These are phyloP conservation scores for Rhinoderma darwinii DNA, from an alignment of 2,113 vertebrate genomes.

Conservation along the genomic window DNA sequence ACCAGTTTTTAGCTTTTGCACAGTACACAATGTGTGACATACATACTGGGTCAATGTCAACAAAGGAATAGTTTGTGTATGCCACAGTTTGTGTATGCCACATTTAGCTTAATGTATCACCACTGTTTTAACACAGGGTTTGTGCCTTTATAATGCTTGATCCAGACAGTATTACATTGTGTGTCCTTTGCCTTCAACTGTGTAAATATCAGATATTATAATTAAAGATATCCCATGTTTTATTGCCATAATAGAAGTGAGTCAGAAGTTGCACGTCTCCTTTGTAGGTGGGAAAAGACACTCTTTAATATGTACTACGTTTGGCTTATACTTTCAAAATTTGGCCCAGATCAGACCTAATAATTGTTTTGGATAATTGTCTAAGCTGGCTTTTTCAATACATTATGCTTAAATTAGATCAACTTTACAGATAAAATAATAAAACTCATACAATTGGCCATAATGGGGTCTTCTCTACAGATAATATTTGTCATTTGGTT, in stretches of 20 bases:
- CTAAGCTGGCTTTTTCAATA: too few relatives aligned
- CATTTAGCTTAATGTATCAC: not conserved
- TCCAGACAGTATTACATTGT: not conserved
- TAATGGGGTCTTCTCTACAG: too few relatives aligned
- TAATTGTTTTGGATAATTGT: too few relatives aligned
- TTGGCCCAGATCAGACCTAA: too few relatives aligned
- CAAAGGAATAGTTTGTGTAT: not conserved
- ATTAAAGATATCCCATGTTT: not conserved
- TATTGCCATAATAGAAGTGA: not conserved
- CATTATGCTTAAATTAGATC: too few relatives aligned
- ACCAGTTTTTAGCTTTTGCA: not conserved
- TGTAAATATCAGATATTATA: not conserved
- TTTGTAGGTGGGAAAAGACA: too few relatives aligned
- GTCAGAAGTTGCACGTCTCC: too few relatives aligned
- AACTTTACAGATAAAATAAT: too few relatives aligned
- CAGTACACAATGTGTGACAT: not conserved
- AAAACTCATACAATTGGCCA: too few relatives aligned
- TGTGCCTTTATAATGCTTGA: not conserved
- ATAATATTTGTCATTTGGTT: too few relatives aligned
- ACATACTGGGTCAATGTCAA: not conserved
- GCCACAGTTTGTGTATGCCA: not conserved
- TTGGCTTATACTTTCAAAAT: too few relatives aligned
- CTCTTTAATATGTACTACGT: too few relatives aligned
- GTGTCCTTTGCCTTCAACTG: not conserved
- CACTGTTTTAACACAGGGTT: not conserved